A percentile compares a stretch with the other conserved stretches of the same genome.
Conservation (phyloP, 2,113 vertebrate species). For the Sinocyclocheilus rhinocerous region DNA sequence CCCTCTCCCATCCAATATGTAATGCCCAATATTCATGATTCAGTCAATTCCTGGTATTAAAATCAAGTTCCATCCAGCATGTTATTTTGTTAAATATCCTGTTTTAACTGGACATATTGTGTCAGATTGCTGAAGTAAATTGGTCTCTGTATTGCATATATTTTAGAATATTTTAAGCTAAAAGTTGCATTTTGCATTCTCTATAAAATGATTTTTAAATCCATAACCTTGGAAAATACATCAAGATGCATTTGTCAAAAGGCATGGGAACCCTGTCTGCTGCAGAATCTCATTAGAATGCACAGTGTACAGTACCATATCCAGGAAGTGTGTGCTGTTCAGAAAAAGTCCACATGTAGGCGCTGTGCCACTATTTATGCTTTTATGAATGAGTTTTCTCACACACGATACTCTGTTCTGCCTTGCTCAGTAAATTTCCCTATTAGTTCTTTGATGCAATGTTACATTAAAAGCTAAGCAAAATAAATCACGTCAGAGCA, state of each 20-base stretch:
- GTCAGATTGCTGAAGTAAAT: not conserved
- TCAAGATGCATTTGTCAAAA: not conserved
- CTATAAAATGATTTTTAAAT: not conserved
- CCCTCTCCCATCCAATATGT: too few relatives aligned
- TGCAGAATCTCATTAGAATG: constrained; percentile 22
- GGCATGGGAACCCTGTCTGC: not conserved
- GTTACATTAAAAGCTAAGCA: not conserved
- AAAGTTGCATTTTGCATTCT: not conserved
- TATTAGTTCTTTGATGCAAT: not conserved
- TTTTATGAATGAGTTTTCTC: constrained; percentile 13
- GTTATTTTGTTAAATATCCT: not conserved
- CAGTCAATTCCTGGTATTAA: not conserved
- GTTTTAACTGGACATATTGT: not conserved
- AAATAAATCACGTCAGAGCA: not conserved
- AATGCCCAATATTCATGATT: not conserved
- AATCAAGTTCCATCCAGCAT: not conserved
- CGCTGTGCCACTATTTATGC: constrained; percentile 42
- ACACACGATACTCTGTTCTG: not conserved
- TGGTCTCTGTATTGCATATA: not conserved
- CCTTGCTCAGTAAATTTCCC: not conserved
- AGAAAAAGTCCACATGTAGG: constrained; percentile 54
- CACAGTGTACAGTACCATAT: not conserved
- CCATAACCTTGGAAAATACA: not conserved
- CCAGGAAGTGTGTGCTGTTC: constrained; percentile 44
- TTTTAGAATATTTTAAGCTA: not conserved